Evolutionary conservation across 2,113 vertebrate genomes (phyloP).

Genomic region (Hippolais icterina): DNA sequence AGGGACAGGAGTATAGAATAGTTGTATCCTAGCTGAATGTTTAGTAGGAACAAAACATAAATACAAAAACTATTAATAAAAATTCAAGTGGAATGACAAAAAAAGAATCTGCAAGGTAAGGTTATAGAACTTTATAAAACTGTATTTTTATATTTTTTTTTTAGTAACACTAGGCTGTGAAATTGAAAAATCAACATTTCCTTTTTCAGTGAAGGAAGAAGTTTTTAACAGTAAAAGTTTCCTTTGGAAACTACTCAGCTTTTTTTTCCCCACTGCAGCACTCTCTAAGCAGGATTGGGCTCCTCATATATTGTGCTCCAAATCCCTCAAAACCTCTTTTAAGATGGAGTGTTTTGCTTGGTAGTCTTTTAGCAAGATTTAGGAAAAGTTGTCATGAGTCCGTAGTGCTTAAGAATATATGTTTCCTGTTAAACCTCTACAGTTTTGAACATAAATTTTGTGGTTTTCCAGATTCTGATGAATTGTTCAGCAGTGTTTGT

Average conservation of each 20-base stretch:
- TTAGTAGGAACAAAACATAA: not conserved
- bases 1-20: not conserved
- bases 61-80: not conserved
- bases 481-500: not conserved
- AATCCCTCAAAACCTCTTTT: not conserved
- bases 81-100: not conserved
- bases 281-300: not conserved
- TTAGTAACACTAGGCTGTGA: not conserved
- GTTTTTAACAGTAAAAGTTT: not conserved
- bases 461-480: not conserved
- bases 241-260: not conserved
- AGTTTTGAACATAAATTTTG: not conserved
- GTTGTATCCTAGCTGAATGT: not conserved
- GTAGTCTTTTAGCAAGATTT: not conserved
- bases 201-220: not conserved
- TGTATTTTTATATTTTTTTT: rapidly evolving
- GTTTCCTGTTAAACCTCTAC: not conserved
- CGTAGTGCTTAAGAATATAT: not conserved
- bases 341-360: not conserved
- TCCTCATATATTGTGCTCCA: not conserved
- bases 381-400: not conserved
- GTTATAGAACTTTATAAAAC: not conserved
- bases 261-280: not conserved
- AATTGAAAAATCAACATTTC: not conserved
- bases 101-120: not conserved